Evolutionary conservation across 1,140 invertebrate genomes (phyloP).

Genomic region (Drosophila sp.): DNA sequence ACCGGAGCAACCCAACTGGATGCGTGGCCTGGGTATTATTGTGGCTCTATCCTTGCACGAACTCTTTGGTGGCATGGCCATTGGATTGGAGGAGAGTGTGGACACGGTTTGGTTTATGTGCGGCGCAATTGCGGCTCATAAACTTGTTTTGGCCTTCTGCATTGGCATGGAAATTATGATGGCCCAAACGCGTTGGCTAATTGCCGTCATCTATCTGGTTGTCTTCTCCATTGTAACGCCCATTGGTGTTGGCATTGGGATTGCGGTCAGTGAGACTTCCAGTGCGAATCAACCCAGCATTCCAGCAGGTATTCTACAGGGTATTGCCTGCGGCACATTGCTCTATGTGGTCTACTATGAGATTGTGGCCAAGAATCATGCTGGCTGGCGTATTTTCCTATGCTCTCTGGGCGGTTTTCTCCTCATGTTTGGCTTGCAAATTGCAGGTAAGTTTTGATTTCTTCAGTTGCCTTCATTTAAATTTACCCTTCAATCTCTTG

Average conservation of each 20-base stretch:
- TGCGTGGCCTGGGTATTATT: constrained; percentile 91
- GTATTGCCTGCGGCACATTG: constrained; percentile 88
- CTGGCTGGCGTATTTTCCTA: constrained; percentile 89
- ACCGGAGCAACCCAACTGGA: constrained; percentile 84
- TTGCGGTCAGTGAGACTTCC: constrained; percentile 86
- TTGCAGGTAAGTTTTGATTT: constrained; percentile 88
- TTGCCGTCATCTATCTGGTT: constrained; percentile 89
- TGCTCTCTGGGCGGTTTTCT: constrained; percentile 90
- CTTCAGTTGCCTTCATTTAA: not conserved
- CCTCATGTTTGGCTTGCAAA: constrained; percentile 90
- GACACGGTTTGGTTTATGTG: constrained; percentile 92
- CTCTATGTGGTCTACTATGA: constrained; percentile 97
- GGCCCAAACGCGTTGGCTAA: constrained; percentile 87
- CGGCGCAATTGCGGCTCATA: constrained; percentile 93
- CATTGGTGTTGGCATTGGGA: constrained; percentile 90
- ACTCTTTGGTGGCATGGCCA: constrained; percentile 94
- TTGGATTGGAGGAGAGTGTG: constrained; percentile 91
- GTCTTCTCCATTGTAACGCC: constrained; percentile 92
- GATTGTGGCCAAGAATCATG: constrained; percentile 91
- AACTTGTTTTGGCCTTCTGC: constrained; percentile 94
- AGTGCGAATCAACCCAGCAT: constrained; percentile 87
- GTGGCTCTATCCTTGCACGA: constrained; percentile 95
- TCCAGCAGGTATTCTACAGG: constrained; percentile 85
- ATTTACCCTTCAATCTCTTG: not conserved
- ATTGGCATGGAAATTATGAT: constrained; percentile 91